A percentile compares a stretch with the other conserved stretches of the same genome.
phyloP scores from a whole-genome alignment of 1,140 invertebrate species.

The Hestina assimilis region DNA sequence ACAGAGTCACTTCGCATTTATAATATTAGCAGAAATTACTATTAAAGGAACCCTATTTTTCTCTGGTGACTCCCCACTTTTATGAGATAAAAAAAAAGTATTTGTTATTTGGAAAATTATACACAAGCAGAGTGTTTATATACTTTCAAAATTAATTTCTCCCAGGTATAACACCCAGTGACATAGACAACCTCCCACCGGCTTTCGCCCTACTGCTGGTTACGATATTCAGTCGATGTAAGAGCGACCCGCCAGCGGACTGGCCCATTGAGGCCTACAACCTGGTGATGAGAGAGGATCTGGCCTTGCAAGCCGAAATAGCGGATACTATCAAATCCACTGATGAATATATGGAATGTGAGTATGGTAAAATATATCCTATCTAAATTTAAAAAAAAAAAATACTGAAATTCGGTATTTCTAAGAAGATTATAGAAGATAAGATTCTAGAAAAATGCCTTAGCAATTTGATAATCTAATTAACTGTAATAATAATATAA shows the following conservation, averaged over 20 bases:
- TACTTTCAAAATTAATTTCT: too few relatives aligned
- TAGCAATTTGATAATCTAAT: too few relatives aligned
- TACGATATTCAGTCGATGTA: slow-evolving; percentile 86
- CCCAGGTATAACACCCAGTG: slow-evolving; percentile 83
- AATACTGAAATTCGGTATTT: not conserved
- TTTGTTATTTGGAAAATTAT: too few relatives aligned
- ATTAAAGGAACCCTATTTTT: too few relatives aligned
- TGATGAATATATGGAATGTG: slow-evolving; percentile 59
- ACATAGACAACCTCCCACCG: slow-evolving; percentile 87
- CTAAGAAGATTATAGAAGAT: too few relatives aligned
- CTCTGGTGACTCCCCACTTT: too few relatives aligned
- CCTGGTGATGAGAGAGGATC: slow-evolving; percentile 89
- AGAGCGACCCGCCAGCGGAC: slow-evolving; percentile 86
- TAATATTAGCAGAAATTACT: too few relatives aligned
- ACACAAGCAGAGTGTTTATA: too few relatives aligned
- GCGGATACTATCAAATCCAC: slow-evolving; percentile 37
- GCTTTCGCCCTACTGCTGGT: slow-evolving; percentile 87
- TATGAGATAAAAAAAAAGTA: too few relatives aligned
- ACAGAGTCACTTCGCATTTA: too few relatives aligned
- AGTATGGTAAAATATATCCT: slow-evolving; percentile 25
- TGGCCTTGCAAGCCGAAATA: slow-evolving; percentile 80
- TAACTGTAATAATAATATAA: too few relatives aligned
- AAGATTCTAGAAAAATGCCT: too few relatives aligned
- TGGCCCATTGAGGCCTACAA: slow-evolving; percentile 88
- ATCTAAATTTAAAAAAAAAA: not conserved